Base-by-base conservation (phyloP, 1,140 invertebrate species). In the Dermatophagoides farinae region DNA sequence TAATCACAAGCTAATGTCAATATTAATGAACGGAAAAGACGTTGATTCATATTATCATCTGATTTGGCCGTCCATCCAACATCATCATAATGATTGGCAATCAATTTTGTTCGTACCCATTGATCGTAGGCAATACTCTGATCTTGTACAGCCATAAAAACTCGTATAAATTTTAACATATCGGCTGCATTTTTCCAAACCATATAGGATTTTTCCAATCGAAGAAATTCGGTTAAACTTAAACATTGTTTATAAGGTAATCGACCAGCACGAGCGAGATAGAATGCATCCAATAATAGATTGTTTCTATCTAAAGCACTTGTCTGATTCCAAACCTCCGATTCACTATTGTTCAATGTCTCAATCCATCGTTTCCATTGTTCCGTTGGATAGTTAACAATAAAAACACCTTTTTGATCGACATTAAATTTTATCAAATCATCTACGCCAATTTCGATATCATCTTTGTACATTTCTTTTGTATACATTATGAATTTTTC, bases 361-460 rank as follows among this genome's bases (percentile, higher is more conserved):
- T 49, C 44, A 31, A 60, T 60, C n/a, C n/a, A 60, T 40, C 37
- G 43, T 10, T 47, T 49, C 58, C 58, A 60, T 20, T 60, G 23
- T 25, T 50, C 39, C 6, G 22, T 10, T 14, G 84, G 78, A 71
- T 97, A 97, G 62, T 83, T 79, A 4, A 88, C 90, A 54, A 90
- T 79, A 69, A 74, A 77, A 59, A 76, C 73, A 40, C 76, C 76
- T 44, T 75, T 69, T 22, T 72, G 70, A 16, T 72, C 72, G 49
- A 71, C 61, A 65, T 78, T 78, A n/a, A 78, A 1, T 75, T 73
- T 0, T 89, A 79, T 67, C 82, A 77, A 49, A 85, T 77, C 18
- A 95, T 54, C 22, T 8, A 11, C 22, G 1, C 5, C 16, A 18
- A 16, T 20, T 23, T 60, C 44, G 1, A 44, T 1, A 23, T n/a